phyloP scores from a whole-genome alignment of 2,888 invertebrate genomes.

The Tetragonula carbonaria region DNA sequence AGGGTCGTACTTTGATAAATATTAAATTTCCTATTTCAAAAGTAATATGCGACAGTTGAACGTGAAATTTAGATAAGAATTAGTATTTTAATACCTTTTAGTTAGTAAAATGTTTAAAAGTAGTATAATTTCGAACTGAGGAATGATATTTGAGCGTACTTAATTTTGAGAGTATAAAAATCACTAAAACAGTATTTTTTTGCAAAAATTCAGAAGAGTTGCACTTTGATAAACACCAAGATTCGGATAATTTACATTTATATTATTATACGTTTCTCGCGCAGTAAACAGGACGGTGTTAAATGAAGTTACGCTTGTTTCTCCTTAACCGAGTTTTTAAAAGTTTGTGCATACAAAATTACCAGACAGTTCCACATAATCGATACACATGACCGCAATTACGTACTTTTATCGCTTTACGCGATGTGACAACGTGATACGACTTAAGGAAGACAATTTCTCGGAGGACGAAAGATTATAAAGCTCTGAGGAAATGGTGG shows the following conservation, averaged over 20 bases:
- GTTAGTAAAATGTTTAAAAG: too few species aligned
- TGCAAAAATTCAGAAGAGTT: too few species aligned
- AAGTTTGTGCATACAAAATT: constrained; percentile 13
- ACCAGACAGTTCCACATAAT: constrained; percentile 1
- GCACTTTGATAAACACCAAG: background rate
- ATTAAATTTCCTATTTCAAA: too few species aligned
- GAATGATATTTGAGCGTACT: too few species aligned
- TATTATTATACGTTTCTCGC: background rate
- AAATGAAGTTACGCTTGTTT: background rate
- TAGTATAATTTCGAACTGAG: too few species aligned
- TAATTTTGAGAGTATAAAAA: too few species aligned
- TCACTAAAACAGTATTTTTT: too few species aligned
- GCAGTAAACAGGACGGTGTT: background rate
- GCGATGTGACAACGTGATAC: background rate
- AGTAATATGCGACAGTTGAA: too few species aligned
- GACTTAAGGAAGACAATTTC: constrained; percentile 5
- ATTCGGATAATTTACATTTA: background rate
- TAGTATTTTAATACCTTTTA: too few species aligned
- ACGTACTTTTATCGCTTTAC: constrained; percentile 12
- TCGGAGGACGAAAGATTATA: background rate
- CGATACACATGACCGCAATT: constrained; percentile 24
- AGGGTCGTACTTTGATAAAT: too few species aligned
- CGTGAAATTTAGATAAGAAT: too few species aligned
- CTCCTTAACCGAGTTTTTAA: constrained; percentile 2
- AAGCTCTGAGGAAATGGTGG: background rate